Conservation (phyloP, 2,113 vertebrate species). For the human (Homo sapiens) region GRCh38 chr9:18094001-18094500, state of each 20-base stretch:
- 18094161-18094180: not conserved
- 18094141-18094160: not conserved
- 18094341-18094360: not conserved
- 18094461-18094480: not conserved
- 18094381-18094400: not conserved
- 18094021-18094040: not conserved
- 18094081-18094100: constrained; percentile 26
- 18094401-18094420: not conserved
- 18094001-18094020: not conserved
- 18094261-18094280: not conserved
- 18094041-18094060: not conserved
- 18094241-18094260: not conserved
- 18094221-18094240: not conserved
- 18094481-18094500: not conserved
- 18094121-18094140: not conserved
- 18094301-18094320: not conserved
- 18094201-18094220: not conserved
- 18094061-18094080: not conserved
- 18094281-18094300: not conserved
- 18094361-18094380: not conserved
- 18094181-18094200: not conserved
- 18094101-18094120: not conserved
- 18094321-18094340: not conserved
- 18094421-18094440: not conserved
- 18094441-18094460: not conserved